Conservation (phyloP, 2,888 invertebrate species). For the Lysandra bellargus region DNA sequence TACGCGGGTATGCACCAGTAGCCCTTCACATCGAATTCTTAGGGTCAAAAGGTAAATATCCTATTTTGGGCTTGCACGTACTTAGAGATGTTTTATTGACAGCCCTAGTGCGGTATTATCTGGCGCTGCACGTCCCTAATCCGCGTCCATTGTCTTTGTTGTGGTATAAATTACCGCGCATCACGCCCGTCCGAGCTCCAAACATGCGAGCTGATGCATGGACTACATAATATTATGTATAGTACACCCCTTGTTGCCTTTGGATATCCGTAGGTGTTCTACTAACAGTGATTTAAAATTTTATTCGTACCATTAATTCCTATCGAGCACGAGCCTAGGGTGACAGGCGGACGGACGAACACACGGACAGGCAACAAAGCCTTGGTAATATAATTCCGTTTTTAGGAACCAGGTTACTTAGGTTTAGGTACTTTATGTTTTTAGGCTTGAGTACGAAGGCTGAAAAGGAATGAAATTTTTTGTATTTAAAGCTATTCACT, state of each 20-base stretch:
- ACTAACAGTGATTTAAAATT: too few relatives aligned
- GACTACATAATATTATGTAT: background rate
- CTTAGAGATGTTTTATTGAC: background rate
- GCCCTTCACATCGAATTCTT: too few relatives aligned
- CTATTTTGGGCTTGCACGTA: background rate
- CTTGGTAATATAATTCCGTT: too few relatives aligned
- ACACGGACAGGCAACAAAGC: too few relatives aligned
- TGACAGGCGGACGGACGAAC: too few relatives aligned
- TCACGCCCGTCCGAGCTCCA: background rate
- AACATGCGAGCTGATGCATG: background rate
- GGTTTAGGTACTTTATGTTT: too few relatives aligned
- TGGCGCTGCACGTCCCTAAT: constrained; percentile 36
- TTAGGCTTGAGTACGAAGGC: background rate
- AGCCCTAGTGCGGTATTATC: constrained; percentile 30
- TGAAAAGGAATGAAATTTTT: background rate
- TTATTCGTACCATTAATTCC: too few relatives aligned
- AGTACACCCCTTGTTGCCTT: background rate
- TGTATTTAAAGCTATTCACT: background rate
- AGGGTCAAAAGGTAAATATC: too few relatives aligned
- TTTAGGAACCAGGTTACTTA: too few relatives aligned
- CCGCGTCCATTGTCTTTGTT: constrained; percentile 37
- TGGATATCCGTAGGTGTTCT: too few relatives aligned
- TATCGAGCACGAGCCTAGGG: too few relatives aligned
- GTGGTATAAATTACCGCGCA: constrained; percentile 35
- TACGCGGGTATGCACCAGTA: too few relatives aligned